These are phyloP conservation scores for Notocelia uddmanniana DNA, from an alignment of 2,888 invertebrate species.

Conservation along the genomic window DNA sequence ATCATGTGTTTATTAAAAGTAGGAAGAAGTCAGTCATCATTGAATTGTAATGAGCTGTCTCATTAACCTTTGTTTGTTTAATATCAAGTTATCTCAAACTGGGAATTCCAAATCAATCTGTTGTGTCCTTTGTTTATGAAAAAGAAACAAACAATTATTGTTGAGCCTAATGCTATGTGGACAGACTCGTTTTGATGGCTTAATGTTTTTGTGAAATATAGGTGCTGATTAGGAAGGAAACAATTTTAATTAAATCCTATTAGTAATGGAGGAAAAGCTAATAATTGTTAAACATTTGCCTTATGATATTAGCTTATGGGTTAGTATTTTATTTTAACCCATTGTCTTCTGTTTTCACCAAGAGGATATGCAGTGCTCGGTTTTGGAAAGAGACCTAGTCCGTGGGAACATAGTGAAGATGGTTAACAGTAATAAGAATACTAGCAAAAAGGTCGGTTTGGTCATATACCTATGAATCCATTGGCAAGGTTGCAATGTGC, in stretches of 20 bases:
- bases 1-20: not conserved
- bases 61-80: slow-evolving; percentile 26
- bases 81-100: slow-evolving; percentile 32
- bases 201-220: slow-evolving; percentile 22
- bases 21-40: not conserved
- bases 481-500: slow-evolving; percentile 61
- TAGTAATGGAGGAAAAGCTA: slow-evolving; percentile 32
- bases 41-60: slow-evolving; percentile 5
- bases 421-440: slow-evolving; percentile 78
- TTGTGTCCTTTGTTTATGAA: slow-evolving; percentile 19
- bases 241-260: slow-evolving; percentile 25
- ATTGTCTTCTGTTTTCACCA: slow-evolving; percentile 68
- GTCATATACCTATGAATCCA: slow-evolving; percentile 57
- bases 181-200: slow-evolving; percentile 13
- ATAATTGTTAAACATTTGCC: slow-evolving; percentile 17
- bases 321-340: slow-evolving; percentile 32
- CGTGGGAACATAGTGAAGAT: slow-evolving; percentile 80
- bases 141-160: slow-evolving; percentile 22
- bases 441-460: slow-evolving; percentile 80
- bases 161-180: slow-evolving; percentile 13
- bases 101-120: slow-evolving; percentile 34
- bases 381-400: slow-evolving; percentile 76
- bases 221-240: slow-evolving; percentile 28
- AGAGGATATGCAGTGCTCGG: slow-evolving; percentile 83
- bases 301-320: slow-evolving; percentile 30